Evolutionary conservation across 1,140 invertebrate genomes (phyloP), one percentile per base, ranked within the genome.

Genomic region (Megathymus violae): DNA sequence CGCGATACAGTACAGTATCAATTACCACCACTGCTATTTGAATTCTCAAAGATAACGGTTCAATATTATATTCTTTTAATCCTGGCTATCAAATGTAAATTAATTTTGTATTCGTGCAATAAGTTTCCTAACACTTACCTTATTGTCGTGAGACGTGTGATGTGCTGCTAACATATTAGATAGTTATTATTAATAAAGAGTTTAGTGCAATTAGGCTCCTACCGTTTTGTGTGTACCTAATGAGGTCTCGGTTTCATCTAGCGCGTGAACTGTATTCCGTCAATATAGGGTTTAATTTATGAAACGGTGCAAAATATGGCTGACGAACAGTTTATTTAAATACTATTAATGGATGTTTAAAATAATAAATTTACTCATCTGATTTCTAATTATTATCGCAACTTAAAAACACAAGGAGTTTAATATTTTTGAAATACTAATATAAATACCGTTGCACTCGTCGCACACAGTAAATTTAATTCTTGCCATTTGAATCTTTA

Each of bases 61-160:
- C n/a, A n/a, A n/a, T n/a, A n/a, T n/a, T 16, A 0, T 46, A 13
- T 46, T 15, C 17, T 46, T 10, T 44, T 10, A 46, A 6, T 46
- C 43, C 1, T 4, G n/a, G 19, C 10, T 10, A 0, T n/a, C 43
- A 46, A 17, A 22, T 46, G 19, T 46, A 46, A 46, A 46, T 48
- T 48, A 31, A 31, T 48, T 47, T 47, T 48, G 22, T 48, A 22
- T 31, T 48, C 22, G 46, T 48, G 46, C 46, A 48, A 48, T 48
- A 48, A 27, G 22, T 27, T 27, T 27, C 10, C 22, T 48, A 48
- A 48, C 46, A 14, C 11, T 48, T 14, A 27, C 16, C 41, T 22
- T 13, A 3, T 46, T 25, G 11, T 46, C 10, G 6, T 41, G 15
- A 10, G 27, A 47, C 25, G 46, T 31, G 46, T 48, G 46, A 27